Evolutionary conservation across 1,140 invertebrate genomes (phyloP).

Genomic region (Coenobita brevimanus): DNA sequence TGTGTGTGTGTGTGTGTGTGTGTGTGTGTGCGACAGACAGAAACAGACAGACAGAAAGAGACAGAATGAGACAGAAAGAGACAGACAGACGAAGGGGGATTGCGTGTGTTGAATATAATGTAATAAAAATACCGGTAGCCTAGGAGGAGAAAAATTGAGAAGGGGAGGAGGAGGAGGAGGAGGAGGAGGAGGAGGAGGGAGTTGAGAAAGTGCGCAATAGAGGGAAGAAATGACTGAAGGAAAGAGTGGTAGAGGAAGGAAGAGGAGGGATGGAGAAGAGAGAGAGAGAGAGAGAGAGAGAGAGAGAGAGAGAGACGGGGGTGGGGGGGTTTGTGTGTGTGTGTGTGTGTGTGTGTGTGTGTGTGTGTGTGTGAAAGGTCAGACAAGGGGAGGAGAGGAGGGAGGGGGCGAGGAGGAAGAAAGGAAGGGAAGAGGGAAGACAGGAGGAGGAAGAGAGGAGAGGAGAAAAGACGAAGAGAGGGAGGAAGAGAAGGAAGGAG

Average conservation of each 20-base stretch:
- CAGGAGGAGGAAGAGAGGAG: background rate
- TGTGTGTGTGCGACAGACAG: too few relatives aligned
- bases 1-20: too few relatives aligned
- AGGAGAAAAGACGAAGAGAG: background rate
- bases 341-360: too few relatives aligned
- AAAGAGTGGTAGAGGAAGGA: background rate
- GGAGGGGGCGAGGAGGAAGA: background rate
- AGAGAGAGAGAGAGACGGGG: background rate
- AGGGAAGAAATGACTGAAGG: too few relatives aligned
- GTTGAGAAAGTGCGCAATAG: background rate
- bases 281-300: background rate
- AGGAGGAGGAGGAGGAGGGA: background rate
- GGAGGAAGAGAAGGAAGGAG: background rate
- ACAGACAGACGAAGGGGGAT: too few relatives aligned
- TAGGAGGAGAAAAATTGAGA: too few relatives aligned
- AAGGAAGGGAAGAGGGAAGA: too few relatives aligned
- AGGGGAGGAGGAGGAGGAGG: background rate
- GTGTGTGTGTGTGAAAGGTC: too few relatives aligned
- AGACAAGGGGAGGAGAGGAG: background rate
- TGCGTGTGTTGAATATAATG: too few relatives aligned
- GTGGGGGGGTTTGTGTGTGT: background rate
- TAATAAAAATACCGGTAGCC: too few relatives aligned
- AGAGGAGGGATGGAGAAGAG: background rate
- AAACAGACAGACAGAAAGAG: too few relatives aligned
- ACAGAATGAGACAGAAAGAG: too few relatives aligned